Conservation (phyloP, 2,113 vertebrate species). For the Hippocampus comes region DNA sequence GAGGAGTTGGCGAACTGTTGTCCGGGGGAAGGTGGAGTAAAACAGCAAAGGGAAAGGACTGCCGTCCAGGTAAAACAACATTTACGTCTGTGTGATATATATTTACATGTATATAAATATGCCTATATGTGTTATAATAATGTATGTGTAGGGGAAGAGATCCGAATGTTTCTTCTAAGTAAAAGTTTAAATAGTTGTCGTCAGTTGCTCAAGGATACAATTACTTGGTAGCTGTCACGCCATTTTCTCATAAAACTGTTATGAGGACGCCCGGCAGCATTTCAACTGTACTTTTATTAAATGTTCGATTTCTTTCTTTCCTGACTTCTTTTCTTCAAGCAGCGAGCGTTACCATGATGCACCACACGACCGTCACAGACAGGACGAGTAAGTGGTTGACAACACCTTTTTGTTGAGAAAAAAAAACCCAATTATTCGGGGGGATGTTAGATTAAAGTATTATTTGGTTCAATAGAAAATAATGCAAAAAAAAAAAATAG, state of each 20-base stretch:
- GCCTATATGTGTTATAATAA: neutral
- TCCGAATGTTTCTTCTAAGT: neutral
- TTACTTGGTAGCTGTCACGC: neutral
- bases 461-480: neutral
- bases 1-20: neutral
- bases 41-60: neutral
- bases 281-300: neutral
- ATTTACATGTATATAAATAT: neutral
- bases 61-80: conserved; percentile 25
- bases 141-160: neutral
- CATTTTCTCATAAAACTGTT: neutral
- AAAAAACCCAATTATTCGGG: neutral
- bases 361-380: conserved; percentile 23
- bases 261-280: neutral
- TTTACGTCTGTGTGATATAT: neutral
- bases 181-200: neutral
- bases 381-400: conserved; percentile 29
- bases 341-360: conserved; percentile 33
- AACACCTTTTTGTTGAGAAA: too few relatives aligned
- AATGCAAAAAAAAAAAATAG: neutral
- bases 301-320: neutral
- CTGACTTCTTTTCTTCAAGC: neutral
- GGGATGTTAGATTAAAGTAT: neutral
- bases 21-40: neutral
- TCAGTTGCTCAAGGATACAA: neutral